A percentile compares a stretch with the other conserved stretches of the same genome.
phyloP scores from a whole-genome alignment of 2,113 vertebrate genomes.

The Symphodus melops region DNA sequence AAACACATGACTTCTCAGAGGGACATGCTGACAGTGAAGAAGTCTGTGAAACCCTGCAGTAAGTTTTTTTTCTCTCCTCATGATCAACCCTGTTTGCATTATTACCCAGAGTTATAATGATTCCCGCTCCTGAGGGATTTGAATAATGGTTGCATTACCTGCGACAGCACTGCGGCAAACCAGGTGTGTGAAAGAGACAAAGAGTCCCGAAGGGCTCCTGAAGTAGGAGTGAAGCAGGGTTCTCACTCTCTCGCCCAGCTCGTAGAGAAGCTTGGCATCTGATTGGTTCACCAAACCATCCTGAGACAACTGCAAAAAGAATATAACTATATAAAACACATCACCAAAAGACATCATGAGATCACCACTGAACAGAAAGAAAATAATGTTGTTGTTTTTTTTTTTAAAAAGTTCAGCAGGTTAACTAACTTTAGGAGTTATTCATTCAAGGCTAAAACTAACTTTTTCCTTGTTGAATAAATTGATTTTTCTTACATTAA shows the following conservation, averaged over 20 bases:
- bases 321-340: too few relatives aligned
- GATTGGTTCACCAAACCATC: slow-evolving; percentile 87
- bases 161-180: slow-evolving; percentile 92
- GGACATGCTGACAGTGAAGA: not conserved
- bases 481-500: too few relatives aligned
- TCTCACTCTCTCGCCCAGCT: slow-evolving; percentile 88
- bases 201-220: slow-evolving; percentile 87
- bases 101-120: not conserved
- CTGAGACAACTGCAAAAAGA: slow-evolving; percentile 84
- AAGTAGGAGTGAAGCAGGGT: slow-evolving; percentile 92
- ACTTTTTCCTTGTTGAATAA: too few relatives aligned
- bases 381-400: not conserved
- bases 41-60: not conserved
- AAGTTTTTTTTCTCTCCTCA: not conserved
- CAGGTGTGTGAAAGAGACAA: slow-evolving; percentile 93
- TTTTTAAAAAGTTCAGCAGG: too few relatives aligned
- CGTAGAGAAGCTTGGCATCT: slow-evolving; percentile 87
- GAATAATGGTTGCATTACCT: slow-evolving; percentile 77
- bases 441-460: too few relatives aligned
- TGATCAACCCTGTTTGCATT: not conserved
- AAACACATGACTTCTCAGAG: not conserved
- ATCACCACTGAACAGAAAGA: not conserved
- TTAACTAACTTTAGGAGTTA: too few relatives aligned
- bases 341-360: not conserved
- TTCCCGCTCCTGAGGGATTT: not conserved